Base-by-base conservation (phyloP, 2,797 vertebrate species). In the Scolopax rusticola region DNA sequence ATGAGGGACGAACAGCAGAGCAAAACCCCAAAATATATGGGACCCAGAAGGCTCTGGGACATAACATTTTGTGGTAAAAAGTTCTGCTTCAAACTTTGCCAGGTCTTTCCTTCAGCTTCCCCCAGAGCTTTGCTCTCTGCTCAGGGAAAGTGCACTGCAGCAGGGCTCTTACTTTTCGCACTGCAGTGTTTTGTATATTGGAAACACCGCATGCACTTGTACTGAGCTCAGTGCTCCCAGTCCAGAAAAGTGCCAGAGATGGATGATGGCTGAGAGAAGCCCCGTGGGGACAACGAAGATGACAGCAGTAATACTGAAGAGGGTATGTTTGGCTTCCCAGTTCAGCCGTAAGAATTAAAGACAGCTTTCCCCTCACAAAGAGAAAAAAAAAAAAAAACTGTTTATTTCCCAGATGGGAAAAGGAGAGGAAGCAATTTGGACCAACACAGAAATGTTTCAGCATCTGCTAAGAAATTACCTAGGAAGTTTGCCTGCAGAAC, bases 201-300 rank as follows among this genome's bases (percentile, higher is more conserved):
- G 69, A 94, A 90, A 67, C 32, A 8, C 24, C 17, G 9, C 36
- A 8, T 18, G 40, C 17, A 1, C 47, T 73, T 43, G 32, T 40
- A 75, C 57, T 51, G 8, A 40, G 36, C 70, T 89, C 93, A 14
- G 45, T 17, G 78, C 59, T 86, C 65, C 64, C 73, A 84, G 76
- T 48, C 64, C 75, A 92, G 77, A 64, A 93, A 88, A 78, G 71
- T 92, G 32, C 86, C 38, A 68, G 69, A 67, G 65, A 53, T 78
- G 73, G 88, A 69, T 53, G 61, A 71, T 0, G 2, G 53, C 53
- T 81, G 43, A 71, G 32, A 53, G 32, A 38, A 93, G 4, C 19
- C 65, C 53, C 8, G 0, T 45, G 69, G 57, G 80, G 41, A 78
- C 13, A 15, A 15, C 0, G 0, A 60, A 90, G 56, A 78, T 65